phyloP scores from a whole-genome alignment of 2,888 invertebrate species.

The Coelogynopora nodosa region DNA sequence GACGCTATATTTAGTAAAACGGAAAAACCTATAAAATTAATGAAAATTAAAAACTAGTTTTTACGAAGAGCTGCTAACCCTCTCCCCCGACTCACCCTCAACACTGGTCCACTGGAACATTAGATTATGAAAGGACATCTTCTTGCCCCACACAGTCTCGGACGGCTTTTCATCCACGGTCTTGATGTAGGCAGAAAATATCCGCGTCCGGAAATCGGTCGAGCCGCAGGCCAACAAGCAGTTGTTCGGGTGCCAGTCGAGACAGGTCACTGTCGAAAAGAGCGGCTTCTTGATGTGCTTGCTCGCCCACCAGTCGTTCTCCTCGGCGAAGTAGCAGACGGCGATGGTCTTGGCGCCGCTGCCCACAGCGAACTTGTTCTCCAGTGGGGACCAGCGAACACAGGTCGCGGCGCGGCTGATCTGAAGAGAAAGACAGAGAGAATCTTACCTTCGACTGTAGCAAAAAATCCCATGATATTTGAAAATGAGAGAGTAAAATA shows the following conservation, averaged over 20 bases:
- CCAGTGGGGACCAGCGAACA: constrained; percentile 95
- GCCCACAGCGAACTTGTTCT: constrained; percentile 98
- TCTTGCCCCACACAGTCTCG: constrained; percentile 78
- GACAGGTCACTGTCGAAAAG: constrained; percentile 83
- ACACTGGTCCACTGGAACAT: constrained; percentile 64
- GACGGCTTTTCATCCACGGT: constrained; percentile 85
- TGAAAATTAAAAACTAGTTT: too few relatives aligned
- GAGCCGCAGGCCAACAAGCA: constrained; percentile 87
- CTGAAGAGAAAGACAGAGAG: too few relatives aligned
- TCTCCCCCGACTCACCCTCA: not conserved
- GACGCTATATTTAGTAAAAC: too few relatives aligned
- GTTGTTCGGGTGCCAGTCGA: constrained; percentile 99
- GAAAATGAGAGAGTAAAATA: too few relatives aligned
- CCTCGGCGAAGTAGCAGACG: constrained; percentile 93
- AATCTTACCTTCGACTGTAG: too few relatives aligned
- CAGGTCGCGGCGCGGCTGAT: constrained; percentile 96
- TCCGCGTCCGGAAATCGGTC: constrained; percentile 83
- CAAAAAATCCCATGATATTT: too few relatives aligned
- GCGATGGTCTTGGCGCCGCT: constrained; percentile 91
- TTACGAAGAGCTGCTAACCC: too few relatives aligned
- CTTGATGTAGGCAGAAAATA: constrained; percentile 93
- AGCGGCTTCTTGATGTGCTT: constrained; percentile 99
- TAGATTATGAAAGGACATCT: constrained; percentile 75
- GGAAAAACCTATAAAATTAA: too few relatives aligned
- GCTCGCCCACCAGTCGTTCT: constrained; percentile 96